Evolutionary conservation across 1,140 invertebrate species (phyloP), one percentile per base, ranked within the genome.

Genomic region (Drosophila albomicans): DNA sequence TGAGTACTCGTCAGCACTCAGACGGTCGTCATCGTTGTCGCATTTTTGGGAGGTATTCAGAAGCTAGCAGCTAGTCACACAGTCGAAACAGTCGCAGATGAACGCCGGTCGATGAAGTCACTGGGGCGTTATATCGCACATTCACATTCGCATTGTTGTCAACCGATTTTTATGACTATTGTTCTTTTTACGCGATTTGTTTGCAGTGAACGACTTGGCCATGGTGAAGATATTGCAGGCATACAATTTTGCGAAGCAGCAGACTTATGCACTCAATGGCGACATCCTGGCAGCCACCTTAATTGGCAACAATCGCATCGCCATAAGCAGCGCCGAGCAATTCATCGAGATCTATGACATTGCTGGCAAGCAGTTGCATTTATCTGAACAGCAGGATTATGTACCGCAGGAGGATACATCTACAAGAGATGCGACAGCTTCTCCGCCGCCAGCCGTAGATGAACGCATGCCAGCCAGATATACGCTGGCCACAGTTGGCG

Each of bases 211-310:
- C 46, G 11, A 25, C 57, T 46, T 59, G 61, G 79, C 61, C 75
- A 92, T 92, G 91, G 91, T 92, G 28, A 92, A 92, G 77, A 91
- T 92, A 43, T 66, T 92, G 54, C 91, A 92, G 78, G 88, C 91
- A 25, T 92, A 92, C 58, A 92, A 92, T 45, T 92, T 92, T 78
- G 76, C 91, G 45, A 87, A 82, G 73, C 91, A 92, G 73, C 82
- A 91, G 58, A 92, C 91, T 0, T 92, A 81, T 71, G 75, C 91
- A 3, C 71, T 92, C 1, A 92, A 91, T 66, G 91, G 91, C 49
- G 91, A 92, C 32, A 92, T 92, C 52, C 68, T 92, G 46, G 81
- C 91, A 16, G 88, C 85, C 46, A 92, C 88, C 28, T 49, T 92
- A 28, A 88, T 92, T 30, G 82, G 84, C 49, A 86, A 85, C 30